A percentile compares a stretch with the other conserved stretches of the same genome.
phyloP scores from a whole-genome alignment of 2,888 invertebrate species.

The Minunthozetes semirufus region DNA sequence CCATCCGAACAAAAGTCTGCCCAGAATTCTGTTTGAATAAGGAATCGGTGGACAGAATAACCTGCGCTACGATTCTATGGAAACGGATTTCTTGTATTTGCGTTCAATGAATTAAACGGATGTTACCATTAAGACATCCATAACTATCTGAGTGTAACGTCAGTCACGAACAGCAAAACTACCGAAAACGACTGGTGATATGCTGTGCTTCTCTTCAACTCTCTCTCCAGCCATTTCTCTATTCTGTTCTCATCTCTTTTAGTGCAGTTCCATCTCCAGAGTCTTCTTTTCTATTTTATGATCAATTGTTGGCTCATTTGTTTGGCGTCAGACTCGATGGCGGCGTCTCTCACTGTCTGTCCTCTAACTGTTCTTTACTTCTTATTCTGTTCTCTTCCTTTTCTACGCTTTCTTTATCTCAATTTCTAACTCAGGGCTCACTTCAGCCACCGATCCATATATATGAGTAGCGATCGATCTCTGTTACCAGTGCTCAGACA shows the following conservation, averaged over 20 bases:
- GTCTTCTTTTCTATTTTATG: not conserved
- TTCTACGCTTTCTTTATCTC: not conserved
- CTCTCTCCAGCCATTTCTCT: not conserved
- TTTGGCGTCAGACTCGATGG: constrained; percentile 10
- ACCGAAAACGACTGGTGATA: not conserved
- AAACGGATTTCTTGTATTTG: not conserved
- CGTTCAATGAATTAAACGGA: constrained; percentile 18
- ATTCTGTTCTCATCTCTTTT: not conserved
- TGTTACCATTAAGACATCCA: not conserved
- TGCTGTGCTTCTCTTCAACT: not conserved
- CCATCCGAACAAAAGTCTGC: too few relatives aligned
- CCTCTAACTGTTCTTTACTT: constrained; percentile 1
- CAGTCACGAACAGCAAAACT: constrained; percentile 1
- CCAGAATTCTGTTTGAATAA: too few relatives aligned
- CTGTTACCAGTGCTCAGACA: too few relatives aligned
- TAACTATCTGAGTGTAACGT: constrained; percentile 1
- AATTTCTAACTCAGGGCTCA: not conserved
- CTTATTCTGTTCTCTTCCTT: not conserved
- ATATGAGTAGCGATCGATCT: not conserved
- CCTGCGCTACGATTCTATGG: not conserved
- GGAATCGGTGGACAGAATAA: too few relatives aligned
- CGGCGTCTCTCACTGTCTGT: not conserved
- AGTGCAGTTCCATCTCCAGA: not conserved
- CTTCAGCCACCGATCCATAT: not conserved
- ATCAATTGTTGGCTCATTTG: constrained; percentile 5